Evolutionary conservation across 2,113 vertebrate genomes (phyloP).

Genomic region (Mobula birostris): DNA sequence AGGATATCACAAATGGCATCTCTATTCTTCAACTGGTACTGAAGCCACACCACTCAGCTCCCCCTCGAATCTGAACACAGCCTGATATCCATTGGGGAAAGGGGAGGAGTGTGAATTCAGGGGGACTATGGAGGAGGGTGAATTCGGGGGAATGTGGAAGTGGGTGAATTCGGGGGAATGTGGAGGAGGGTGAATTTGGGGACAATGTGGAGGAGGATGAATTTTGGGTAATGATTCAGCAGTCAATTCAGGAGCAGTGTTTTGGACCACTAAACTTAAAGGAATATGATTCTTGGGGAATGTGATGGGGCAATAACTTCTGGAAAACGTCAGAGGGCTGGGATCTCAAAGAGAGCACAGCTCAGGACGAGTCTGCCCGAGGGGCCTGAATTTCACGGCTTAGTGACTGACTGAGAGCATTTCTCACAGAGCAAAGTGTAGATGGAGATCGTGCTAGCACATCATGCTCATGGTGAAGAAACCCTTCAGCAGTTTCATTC

Average conservation of each 20-base stretch:
- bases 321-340: too few relatives aligned
- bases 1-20: not conserved
- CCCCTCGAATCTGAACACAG: not conserved
- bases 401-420: not conserved
- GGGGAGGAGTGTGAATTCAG: not conserved
- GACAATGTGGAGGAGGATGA: not conserved
- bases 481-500: not conserved
- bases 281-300: too few relatives aligned
- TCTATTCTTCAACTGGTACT: not conserved
- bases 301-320: too few relatives aligned
- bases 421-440: not conserved
- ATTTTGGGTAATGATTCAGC: too few relatives aligned
- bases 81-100: too few relatives aligned
- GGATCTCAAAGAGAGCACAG: too few relatives aligned
- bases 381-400: too few relatives aligned
- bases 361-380: too few relatives aligned
- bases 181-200: not conserved
- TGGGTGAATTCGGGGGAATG: not conserved
- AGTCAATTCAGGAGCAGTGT: too few relatives aligned
- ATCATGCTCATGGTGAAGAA: too few relatives aligned
- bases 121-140: not conserved
- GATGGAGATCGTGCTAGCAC: not conserved
- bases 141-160: not conserved
- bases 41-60: not conserved
- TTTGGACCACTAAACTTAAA: too few relatives aligned